Evolutionary conservation across 2,888 invertebrate genomes (phyloP), one percentile per base, ranked within the genome.

Genomic region (Cyclophora albipunctata): DNA sequence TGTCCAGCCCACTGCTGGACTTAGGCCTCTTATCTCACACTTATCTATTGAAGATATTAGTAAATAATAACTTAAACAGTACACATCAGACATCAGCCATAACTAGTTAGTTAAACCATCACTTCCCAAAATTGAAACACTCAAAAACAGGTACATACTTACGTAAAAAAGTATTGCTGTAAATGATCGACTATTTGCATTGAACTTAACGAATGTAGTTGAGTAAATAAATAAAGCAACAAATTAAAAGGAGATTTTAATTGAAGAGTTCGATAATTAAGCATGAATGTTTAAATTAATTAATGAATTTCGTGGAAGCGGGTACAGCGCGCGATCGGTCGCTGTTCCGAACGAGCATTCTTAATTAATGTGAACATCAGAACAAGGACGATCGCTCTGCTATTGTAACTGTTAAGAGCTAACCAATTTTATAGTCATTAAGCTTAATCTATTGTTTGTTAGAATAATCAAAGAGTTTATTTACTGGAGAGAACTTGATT

Each of bases 191-290:
- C 73, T 5, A 71, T 75, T 75, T 72, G 68, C 69, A 69, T 66
- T 67, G 64, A 67, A 65, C 64, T 67, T 70, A 69, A 69, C 67
- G 63, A 64, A 60, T 66, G 63, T 66, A 59, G 64, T 65, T 62
- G 58, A 64, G 63, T 67, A 71, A 67, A 76, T 75, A 82, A 84
- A 81, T 79, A 81, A 81, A 81, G 70, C 71, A 78, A 81, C 80
- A 80, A 83, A 84, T 82, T 79, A 75, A 82, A 81, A 75, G 72
- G 67, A 71, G 77, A 67, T 82, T 73, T 82, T 77, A 83, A 86
- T 84, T 85, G 79, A 82, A 81, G 81, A 81, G 80, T 77, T 75
- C 81, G 77, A 84, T 87, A 87, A 85, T 85, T 81, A 84, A 84
- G 78, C 80, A 79, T 84, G 81, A 84, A 83, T 85, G 80, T 85